These are phyloP conservation scores for Saguinus midas DNA, from an alignment of 2,113 vertebrate genomes.

Conservation along the genomic window DNA sequence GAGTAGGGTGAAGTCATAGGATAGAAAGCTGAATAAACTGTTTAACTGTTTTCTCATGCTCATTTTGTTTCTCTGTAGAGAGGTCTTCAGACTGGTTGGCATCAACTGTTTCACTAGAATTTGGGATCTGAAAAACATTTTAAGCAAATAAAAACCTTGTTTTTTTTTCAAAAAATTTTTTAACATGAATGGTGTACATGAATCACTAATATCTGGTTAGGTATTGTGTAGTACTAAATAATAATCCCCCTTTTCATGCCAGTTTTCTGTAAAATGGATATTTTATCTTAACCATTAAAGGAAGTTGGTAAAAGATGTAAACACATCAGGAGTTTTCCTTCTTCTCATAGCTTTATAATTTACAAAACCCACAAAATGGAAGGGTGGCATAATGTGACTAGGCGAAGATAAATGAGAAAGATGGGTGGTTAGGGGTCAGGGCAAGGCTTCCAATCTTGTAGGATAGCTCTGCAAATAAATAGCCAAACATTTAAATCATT, in stretches of 20 bases:
- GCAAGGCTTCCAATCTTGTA: not conserved
- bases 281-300: not conserved
- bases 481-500: not conserved
- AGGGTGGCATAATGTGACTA: not conserved
- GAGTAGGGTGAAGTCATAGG: no score
- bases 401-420: not conserved
- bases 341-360: not conserved
- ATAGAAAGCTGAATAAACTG: no score
- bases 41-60: no score
- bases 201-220: not conserved
- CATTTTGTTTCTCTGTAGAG: no score
- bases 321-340: not conserved
- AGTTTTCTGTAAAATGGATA: not conserved
- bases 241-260: not conserved
- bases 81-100: no score
- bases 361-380: not conserved
- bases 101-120: no score
- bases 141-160: no score
- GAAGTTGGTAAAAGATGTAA: not conserved
- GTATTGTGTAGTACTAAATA: not conserved
- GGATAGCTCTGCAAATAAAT: not conserved
- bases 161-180: not conserved
- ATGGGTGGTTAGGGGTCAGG: not conserved
- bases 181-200: not conserved
- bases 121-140: no score